Base-by-base conservation (phyloP, 2,113 vertebrate genomes). In the Podarcis muralis region DNA sequence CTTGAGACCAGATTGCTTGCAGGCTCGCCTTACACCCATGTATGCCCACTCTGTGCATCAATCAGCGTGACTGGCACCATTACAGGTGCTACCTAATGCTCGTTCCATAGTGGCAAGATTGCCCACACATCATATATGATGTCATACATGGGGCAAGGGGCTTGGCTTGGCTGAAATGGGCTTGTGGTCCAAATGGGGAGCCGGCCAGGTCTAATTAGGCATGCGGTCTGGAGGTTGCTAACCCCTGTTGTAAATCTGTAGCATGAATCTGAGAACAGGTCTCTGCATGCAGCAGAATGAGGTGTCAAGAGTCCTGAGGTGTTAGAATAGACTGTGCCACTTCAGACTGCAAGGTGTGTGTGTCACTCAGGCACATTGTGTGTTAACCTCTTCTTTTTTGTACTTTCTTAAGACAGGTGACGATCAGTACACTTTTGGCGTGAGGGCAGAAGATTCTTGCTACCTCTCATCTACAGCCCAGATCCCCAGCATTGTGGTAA, bases 401-500 rank as follows among this genome's bases (percentile, higher is more conserved):
- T 89, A 6, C 22, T 92, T 87, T 20, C 32, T 94, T 87, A 84
- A 96, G 95, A 88, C 80, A 84, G 81, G 20, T 16, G 90, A 92
- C 27, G 90, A 84, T 81, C 69, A 87, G 59, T 94, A 94, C 30
- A 84, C 32, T 78, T 87, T 4, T 79, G 93, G 76, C 92, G 80
- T 90, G 90, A 89, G 90, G 86, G 93, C 89, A 91, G 89, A 62
- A 87, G 81, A 93, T 11, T 81, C 72, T 88, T 68, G 25, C 8
- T 82, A 85, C 0, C 1, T 48, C 83, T 4, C 72, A 74, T 12
- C 89, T 81, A 59, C 94, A 91, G 88, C 92, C 62, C 92, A 93
- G 88, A 94, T 94, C 87, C 94, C 96, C 83, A 95, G 82, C 74
- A 96, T 96, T 84, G 91, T 93, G 84, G 32, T 95, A 90, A 94